Base-by-base conservation (phyloP, 1,140 invertebrate genomes). In the Meteorus sp. region DNA sequence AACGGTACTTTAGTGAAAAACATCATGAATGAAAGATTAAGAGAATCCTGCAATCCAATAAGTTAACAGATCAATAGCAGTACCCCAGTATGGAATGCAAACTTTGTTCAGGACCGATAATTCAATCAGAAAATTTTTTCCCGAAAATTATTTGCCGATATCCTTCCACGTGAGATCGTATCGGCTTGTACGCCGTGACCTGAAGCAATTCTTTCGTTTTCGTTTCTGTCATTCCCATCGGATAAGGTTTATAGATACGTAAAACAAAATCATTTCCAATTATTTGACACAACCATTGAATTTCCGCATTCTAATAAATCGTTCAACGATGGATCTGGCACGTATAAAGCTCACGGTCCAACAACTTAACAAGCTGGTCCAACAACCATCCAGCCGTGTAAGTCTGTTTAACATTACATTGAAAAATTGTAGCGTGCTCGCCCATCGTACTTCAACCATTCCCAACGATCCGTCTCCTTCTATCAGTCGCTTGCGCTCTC, bases 401-500 rank as follows among this genome's bases (percentile, higher is more conserved):
- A n/a, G 25, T 31, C 45, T 27, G 31, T 19, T 52, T 22, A 52
- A 37, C 13, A 52, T 52, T 37, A 52, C 50, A 52, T 13, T 33
- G 9, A 60, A 60, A 60, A 60, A 60, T 55, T 15, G 11, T 60
- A 53, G 59, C 59, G 52, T 60, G 59, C 52, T 60, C 31, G 33
- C 25, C 37, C 52, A 37, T 60, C 52, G 59, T 60, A 60, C 59
- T 54, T 55, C 53, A 43, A 56, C 41, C 17, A 61, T 61, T 61
- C 44, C 53, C 48, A 27, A 53, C 55, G 41, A 59, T 54, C n/a
- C 53, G 58, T 59, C 41, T 54, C 52, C 44, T 52, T 17, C 15
- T n/a, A 13, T 13, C 35, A n/a, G 15, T 7, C 11, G 37, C n/a
- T 13, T 3, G 27, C 5, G 37, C 35, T 47, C 27, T 39, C 25